Base-by-base conservation (phyloP, 2,888 invertebrate genomes). In the Andrena dorsata region DNA sequence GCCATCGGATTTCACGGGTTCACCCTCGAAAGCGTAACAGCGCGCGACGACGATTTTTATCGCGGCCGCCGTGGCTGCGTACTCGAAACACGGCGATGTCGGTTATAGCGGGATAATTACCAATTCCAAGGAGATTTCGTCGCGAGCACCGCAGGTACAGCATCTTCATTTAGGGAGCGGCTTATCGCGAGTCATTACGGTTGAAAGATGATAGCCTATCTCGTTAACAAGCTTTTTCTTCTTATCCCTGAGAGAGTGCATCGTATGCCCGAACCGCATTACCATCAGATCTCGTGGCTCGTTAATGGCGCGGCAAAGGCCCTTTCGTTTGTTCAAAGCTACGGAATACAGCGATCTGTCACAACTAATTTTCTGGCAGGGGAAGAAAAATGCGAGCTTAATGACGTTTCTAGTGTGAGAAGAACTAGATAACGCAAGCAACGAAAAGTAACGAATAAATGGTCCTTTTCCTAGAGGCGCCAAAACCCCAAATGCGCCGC, bases 141-240 rank as follows among this genome's bases (percentile, higher is more conserved):
- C 6, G 6, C 49, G 2, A 47, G n/a, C 5, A 4, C 4, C 26
- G 13, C 49, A 13, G 26, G 16, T 7, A 26, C 8, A 65, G 51
- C 26, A 20, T 32, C 32, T 49, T 51, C 51, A 20, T 66, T 66
- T 53, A 35, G 10, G n/a, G 26, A 16, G 16, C 41, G 10, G 66
- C 78, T 77, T 80, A 71, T 60, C 51, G 41, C 49, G 8, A 51
- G 65, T 79, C 65, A 69, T 81, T 79, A 70, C 41, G 61, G 49
- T 69, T 72, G 32, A 47, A 69, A 13, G 78, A 58, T 32, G 41
- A 47, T 28, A 53, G 65, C 60, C 65, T 28, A 26, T 56, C 74
- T 65, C 56, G 80, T 82, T 82, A 79, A 23, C 70, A 28, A n/a
- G 20, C 51, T 49, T 74, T 74, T 49, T 74, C 47, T 70, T 76